A percentile compares a stretch with the other conserved stretches of the same genome.
These are phyloP conservation scores for Silvanus unidentatus DNA, from an alignment of 2,888 invertebrate species.

Conservation along the genomic window DNA sequence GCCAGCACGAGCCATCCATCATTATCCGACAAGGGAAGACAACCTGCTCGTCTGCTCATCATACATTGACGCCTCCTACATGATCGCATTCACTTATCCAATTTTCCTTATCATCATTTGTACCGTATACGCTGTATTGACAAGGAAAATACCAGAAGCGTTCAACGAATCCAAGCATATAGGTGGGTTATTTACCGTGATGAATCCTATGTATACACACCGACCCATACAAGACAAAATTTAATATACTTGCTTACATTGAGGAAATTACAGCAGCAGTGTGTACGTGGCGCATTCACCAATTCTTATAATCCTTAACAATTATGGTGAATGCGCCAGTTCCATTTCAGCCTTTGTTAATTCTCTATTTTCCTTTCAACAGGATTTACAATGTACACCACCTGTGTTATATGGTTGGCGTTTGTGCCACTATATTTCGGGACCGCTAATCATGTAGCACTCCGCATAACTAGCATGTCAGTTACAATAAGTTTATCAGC, in stretches of 20 bases:
- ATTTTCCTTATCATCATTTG: conserved; percentile 86
- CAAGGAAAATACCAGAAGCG: conserved; percentile 95
- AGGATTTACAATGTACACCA: conserved; percentile 99
- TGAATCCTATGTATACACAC: too few species aligned
- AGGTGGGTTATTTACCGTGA: conserved; percentile 56
- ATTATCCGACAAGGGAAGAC: conserved; percentile 86
- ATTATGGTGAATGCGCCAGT: too few species aligned
- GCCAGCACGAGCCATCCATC: conserved; percentile 83
- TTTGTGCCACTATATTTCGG: conserved; percentile 97
- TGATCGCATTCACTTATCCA: conserved; percentile 91
- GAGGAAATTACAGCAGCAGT: too few species aligned
- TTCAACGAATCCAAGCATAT: conserved; percentile 98
- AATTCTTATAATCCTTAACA: too few species aligned
- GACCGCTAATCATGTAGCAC: conserved; percentile 85
- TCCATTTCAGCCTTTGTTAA: too few species aligned
- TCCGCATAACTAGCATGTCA: conserved; percentile 91
- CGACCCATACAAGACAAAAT: too few species aligned
- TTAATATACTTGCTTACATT: too few species aligned
- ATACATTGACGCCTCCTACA: conserved; percentile 87
- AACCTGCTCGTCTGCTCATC: conserved; percentile 90
- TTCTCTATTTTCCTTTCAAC: background rate
- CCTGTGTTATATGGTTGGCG: conserved; percentile 96
- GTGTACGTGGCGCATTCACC: too few species aligned
- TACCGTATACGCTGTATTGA: conserved; percentile 92
- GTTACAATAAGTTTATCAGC: conserved; percentile 92